Evolutionary conservation across 1,140 invertebrate genomes (phyloP), one percentile per base, ranked within the genome.

Genomic region (Latrodectus geometricus): DNA sequence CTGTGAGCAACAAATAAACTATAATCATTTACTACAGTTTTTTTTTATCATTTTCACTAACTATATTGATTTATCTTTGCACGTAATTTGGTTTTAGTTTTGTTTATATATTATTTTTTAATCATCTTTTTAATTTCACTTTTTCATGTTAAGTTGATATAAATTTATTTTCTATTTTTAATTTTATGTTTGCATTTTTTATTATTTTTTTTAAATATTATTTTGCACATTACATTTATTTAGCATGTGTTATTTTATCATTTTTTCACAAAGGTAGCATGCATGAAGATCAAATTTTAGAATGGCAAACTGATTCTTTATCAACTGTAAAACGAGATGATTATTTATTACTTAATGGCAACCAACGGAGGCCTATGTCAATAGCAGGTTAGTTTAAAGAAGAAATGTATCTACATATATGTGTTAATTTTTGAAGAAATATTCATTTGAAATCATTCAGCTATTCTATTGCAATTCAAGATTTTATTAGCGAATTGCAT

Each of bases 351-450:
- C 61, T 56, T 50, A 61, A 72, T 65, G 77, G 68, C 15, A 79
- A 65, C n/a, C 85, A 87, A 23, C 21, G 85, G 15, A 72, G 85
- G 12, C 85, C 85, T 50, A 80, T 80, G 76, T 87, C 85, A 65
- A 87, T 87, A 20, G 85, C 85, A 87, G 85, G 85, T 87, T 80
- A 86, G 83, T 86, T 86, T 23, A 74, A 14, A 48, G 35, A 35
- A 5, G 35, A 35, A 35, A 35, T 35, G 5, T 35, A 5, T 35
- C 35, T 35, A 35, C 35, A 35, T 35, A 5, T n/a, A 35, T 35
- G 35, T 5, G 5, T 35, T 35, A 35, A 35, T 35, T 35, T 35
- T 35, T 35, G 1, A 5, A 35, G 5, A 35, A 35, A 35, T 35
- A 35, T 35, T 35, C 35, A 35, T 35, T 35, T 35, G 5, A 35